phyloP scores from a whole-genome alignment of 2,797 vertebrate species.

The Catharus ustulatus region DNA sequence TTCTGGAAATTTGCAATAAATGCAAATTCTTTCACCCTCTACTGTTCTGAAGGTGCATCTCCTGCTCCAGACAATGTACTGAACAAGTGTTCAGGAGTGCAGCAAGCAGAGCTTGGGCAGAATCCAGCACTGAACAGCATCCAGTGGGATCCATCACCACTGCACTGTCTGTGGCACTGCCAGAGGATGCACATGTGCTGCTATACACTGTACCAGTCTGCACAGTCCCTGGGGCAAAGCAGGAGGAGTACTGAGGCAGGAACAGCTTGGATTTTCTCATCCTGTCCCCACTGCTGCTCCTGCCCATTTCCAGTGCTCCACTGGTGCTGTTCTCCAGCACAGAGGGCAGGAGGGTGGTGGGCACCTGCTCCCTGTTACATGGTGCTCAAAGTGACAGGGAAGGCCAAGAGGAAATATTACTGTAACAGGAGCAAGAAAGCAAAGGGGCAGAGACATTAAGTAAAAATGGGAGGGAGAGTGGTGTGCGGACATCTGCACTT shows the following conservation, averaged over 20 bases:
- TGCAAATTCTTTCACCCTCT: fast-evolving
- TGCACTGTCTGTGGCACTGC: neutral
- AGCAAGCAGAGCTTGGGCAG: neutral
- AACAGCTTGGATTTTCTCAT: neutral
- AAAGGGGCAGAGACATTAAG: neutral
- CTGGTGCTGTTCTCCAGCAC: neutral
- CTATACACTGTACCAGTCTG: neutral
- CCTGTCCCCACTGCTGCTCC: neutral
- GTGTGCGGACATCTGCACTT: neutral
- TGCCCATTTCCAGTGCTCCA: neutral
- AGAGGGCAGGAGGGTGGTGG: neutral
- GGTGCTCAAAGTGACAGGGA: neutral
- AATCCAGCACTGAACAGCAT: neutral
- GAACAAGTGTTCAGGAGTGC: neutral
- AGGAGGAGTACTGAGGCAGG: neutral
- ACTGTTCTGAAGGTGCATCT: neutral
- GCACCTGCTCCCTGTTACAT: neutral
- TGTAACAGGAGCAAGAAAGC: neutral
- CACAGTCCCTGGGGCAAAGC: neutral
- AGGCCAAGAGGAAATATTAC: neutral
- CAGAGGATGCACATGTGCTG: neutral
- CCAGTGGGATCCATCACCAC: neutral
- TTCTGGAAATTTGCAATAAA: neutral
- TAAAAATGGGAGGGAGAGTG: neutral
- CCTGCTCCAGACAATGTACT: neutral